Percentiles rank a stretch among this genome's conserved stretches.
phyloP scores from a whole-genome alignment of 2,113 vertebrate species.

The Protobothrops mucrosquamatus region DNA sequence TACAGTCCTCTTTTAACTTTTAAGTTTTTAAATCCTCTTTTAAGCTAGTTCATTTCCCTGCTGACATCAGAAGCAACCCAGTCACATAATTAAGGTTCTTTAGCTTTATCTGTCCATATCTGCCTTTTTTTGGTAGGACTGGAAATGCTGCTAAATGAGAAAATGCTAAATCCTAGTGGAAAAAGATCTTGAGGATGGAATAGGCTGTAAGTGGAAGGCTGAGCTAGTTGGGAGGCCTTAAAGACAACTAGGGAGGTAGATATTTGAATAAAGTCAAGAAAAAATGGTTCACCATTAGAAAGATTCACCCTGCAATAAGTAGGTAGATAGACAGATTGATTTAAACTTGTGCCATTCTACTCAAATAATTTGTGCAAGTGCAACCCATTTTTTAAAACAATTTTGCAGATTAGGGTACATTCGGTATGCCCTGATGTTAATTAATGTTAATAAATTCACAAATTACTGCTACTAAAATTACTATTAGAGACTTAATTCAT shows the following conservation, averaged over 20 bases:
- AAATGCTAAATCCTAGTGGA: background rate
- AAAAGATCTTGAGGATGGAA: background rate
- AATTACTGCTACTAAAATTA: background rate
- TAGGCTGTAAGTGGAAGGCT: background rate
- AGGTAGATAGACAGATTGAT: background rate
- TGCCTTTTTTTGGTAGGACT: background rate
- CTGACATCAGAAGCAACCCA: background rate
- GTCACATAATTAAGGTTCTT: background rate
- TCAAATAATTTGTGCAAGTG: background rate
- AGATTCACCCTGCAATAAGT: background rate
- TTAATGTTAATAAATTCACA: background rate
- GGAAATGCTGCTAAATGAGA: background rate
- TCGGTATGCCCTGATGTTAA: background rate
- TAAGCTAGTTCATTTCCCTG: background rate
- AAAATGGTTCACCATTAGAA: background rate
- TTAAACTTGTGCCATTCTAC: background rate
- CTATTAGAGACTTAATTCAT: background rate
- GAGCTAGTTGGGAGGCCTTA: background rate
- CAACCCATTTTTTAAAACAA: background rate
- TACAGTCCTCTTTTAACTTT: background rate
- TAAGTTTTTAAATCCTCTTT: background rate
- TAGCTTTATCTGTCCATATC: background rate
- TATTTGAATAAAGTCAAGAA: background rate
- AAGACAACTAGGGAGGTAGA: background rate
- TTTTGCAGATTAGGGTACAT: background rate